phyloP scores from a whole-genome alignment of 2,113 vertebrate species.

The Thalassarche chlororhynchos region DNA sequence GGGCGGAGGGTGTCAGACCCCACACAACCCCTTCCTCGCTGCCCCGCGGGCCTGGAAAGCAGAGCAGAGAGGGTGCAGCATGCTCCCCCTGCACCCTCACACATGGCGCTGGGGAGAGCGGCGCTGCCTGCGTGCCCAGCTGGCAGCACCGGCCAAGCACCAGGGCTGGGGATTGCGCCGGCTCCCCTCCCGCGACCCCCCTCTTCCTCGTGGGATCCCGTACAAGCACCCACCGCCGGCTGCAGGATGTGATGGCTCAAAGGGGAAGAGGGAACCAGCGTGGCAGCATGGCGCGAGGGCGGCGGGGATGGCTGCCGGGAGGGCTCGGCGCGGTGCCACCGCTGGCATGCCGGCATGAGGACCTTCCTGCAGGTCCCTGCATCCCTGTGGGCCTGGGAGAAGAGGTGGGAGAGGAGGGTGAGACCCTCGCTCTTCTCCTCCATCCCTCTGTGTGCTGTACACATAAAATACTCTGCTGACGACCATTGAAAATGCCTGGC shows the following conservation, averaged over 20 bases:
- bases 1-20: background rate
- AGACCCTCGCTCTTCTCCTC: background rate
- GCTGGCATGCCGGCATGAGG: fast-evolving
- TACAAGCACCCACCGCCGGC: fast-evolving
- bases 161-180: fast-evolving
- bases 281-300: fast-evolving
- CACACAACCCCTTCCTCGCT: background rate
- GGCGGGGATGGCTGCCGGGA: background rate
- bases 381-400: background rate
- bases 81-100: background rate
- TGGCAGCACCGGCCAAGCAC: background rate
- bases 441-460: background rate
- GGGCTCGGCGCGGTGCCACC: fast-evolving
- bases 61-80: background rate
- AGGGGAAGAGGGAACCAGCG: background rate
- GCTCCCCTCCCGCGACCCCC: fast-evolving
- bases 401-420: background rate
- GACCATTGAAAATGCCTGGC: fast-evolving
- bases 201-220: fast-evolving
- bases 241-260: fast-evolving
- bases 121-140: fast-evolving
- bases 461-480: background rate
- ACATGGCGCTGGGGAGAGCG: fast-evolving
- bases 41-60: fast-evolving
- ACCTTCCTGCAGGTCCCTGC: background rate